Conservation (phyloP, 2,797 vertebrate genomes). For the Cheirogaleus major region DNA sequence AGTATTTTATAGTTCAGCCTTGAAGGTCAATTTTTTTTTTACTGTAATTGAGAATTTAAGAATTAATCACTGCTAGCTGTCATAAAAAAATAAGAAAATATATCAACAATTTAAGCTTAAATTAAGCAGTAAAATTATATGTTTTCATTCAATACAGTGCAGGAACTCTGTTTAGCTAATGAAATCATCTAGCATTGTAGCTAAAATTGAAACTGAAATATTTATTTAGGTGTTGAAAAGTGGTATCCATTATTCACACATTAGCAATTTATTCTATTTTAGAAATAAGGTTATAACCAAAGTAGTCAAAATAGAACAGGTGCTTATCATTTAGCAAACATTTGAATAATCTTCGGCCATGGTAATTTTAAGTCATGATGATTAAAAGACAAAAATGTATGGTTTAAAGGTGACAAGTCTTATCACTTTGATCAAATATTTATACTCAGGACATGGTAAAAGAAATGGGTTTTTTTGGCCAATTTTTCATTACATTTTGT, state of each 20-base stretch:
- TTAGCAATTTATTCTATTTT: background rate
- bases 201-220: slow-evolving; percentile 54
- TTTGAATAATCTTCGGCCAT: background rate
- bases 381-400: background rate
- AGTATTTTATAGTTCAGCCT: slow-evolving; percentile 65
- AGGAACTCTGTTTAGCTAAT: slow-evolving; percentile 23
- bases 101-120: slow-evolving; percentile 58
- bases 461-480: background rate
- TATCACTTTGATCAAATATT: background rate
- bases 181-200: slow-evolving; percentile 50
- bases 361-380: background rate
- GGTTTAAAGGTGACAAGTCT: background rate
- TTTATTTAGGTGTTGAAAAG: slow-evolving; percentile 38
- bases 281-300: background rate
- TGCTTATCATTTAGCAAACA: background rate
- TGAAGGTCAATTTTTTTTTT: slow-evolving; percentile 61
- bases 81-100: slow-evolving; percentile 65
- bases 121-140: slow-evolving; percentile 53
- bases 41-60: slow-evolving; percentile 68
- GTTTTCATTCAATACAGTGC: slow-evolving; percentile 56
- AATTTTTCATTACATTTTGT: background rate
- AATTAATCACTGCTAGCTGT: slow-evolving; percentile 71
- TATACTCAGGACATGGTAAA: background rate
- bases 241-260: background rate
- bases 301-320: background rate